Conservation (phyloP, 2,888 invertebrate species). For the Machimus rusticus region DNA sequence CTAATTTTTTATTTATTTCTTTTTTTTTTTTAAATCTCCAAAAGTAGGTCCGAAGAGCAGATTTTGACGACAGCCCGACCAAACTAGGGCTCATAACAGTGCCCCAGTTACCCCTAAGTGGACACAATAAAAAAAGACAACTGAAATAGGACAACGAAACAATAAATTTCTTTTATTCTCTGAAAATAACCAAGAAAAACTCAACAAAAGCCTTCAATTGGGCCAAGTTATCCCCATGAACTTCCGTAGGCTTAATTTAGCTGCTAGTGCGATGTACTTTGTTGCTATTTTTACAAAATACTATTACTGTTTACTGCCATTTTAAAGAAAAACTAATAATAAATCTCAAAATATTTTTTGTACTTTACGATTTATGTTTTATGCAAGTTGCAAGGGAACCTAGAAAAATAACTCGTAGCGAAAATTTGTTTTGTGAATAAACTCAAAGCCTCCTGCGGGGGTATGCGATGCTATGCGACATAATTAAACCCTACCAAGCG, state of each 20-base stretch:
- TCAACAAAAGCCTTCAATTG: neutral
- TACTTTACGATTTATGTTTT: conserved; percentile 26
- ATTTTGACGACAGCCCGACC: neutral
- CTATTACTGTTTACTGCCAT: conserved; percentile 34
- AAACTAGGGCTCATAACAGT: neutral
- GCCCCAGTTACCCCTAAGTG: neutral
- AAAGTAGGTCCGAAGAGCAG: neutral
- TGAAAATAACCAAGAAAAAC: neutral
- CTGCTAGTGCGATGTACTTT: neutral
- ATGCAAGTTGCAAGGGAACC: neutral
- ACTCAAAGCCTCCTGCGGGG: neutral
- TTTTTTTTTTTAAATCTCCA: neutral
- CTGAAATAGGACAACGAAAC: neutral
- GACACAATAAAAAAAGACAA: neutral
- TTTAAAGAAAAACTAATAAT: neutral
- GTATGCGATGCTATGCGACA: neutral
- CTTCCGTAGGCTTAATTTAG: neutral
- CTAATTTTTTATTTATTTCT: neutral
- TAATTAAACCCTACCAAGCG: neutral
- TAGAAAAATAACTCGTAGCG: neutral
- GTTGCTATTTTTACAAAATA: neutral
- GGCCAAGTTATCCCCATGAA: neutral
- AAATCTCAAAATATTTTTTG: conserved; percentile 24
- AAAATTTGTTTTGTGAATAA: conserved; percentile 10
- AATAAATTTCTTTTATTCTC: neutral